Evolutionary conservation across 1,140 invertebrate species (phyloP).

Genomic region (Philopotamus ludificatus): DNA sequence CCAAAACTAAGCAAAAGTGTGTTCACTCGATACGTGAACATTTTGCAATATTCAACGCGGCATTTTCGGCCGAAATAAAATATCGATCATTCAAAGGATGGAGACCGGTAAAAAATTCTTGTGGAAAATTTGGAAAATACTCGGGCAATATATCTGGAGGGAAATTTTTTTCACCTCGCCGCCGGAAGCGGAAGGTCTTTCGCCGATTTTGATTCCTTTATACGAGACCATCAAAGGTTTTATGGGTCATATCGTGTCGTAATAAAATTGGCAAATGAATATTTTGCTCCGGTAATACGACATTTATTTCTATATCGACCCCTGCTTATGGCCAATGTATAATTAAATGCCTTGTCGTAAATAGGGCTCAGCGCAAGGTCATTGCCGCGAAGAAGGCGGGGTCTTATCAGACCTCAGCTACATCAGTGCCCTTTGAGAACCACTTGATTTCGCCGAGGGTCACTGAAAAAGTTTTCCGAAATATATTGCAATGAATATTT

Average conservation of each 20-base stretch:
- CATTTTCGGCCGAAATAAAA: too few species aligned
- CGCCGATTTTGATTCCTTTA: background rate
- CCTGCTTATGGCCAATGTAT: too few species aligned
- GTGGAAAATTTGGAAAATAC: background rate
- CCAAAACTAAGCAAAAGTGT: too few species aligned
- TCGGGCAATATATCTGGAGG: background rate
- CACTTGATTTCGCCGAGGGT: too few species aligned
- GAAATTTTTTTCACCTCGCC: background rate
- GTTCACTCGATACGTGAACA: background rate
- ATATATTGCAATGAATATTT: too few species aligned
- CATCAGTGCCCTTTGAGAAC: too few species aligned
- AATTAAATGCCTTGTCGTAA: background rate
- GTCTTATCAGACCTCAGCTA: too few species aligned
- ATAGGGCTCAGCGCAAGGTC: background rate
- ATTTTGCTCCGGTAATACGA: background rate
- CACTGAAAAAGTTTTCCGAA: too few species aligned
- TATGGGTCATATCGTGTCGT: background rate
- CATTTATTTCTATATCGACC: background rate
- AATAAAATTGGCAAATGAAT: background rate
- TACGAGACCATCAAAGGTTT: background rate
- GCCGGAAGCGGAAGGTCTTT: background rate
- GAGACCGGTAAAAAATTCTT: background rate
- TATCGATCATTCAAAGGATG: background rate
- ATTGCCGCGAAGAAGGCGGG: too few species aligned
- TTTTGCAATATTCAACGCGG: background rate